Conservation (phyloP, 1,140 invertebrate genomes). For the Akabosia matsudoensis region DNA sequence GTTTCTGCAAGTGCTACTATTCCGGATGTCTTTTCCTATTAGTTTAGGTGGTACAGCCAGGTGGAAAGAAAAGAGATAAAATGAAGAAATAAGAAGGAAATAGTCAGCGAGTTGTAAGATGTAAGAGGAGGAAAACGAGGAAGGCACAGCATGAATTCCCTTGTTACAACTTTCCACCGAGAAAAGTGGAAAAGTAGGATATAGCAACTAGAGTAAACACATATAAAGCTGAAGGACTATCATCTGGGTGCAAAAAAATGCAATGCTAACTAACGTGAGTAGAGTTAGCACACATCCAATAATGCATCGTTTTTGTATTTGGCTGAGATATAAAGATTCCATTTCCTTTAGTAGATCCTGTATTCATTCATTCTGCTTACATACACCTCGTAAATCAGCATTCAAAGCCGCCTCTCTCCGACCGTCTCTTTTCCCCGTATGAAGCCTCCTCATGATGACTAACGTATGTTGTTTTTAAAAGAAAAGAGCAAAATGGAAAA, state of each 20-base stretch:
- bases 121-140: not conserved
- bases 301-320: not conserved
- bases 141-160: slow-evolving; percentile 24
- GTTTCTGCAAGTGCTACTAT: not conserved
- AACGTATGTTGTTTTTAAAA: too few relatives aligned
- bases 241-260: not conserved
- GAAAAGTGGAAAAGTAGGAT: not conserved
- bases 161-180: slow-evolving; percentile 14
- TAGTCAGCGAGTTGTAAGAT: not conserved
- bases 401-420: slow-evolving; percentile 15
- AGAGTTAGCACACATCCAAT: not conserved
- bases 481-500: not conserved
- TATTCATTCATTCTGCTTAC: slow-evolving; percentile 24
- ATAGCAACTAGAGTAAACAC: too few relatives aligned
- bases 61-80: slow-evolving; percentile 9
- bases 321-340: not conserved
- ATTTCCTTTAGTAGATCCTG: not conserved
- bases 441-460: not conserved
- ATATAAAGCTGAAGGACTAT: too few relatives aligned
- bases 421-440: not conserved
- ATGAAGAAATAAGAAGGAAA: slow-evolving; percentile 1
- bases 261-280: not conserved
- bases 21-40: not conserved
- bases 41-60: not conserved
- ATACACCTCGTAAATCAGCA: slow-evolving; percentile 16